Evolutionary conservation across 2,113 vertebrate species (phyloP), one percentile per base, ranked within the genome.

Genomic region (Apodemus sylvaticus): DNA sequence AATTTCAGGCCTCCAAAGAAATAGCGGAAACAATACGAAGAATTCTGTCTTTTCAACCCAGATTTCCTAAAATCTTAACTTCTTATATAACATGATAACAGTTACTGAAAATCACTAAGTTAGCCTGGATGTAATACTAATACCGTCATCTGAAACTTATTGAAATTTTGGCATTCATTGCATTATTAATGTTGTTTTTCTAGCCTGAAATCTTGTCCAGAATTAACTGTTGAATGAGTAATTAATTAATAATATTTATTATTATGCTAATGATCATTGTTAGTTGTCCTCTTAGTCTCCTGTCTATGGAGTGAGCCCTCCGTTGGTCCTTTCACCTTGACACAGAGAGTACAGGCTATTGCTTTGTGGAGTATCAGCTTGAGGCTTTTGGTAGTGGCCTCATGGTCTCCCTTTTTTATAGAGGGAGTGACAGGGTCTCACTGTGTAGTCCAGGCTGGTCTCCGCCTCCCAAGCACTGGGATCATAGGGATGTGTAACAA

Each of bases 51-150:
- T 96, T n/a, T 91, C 86, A 45, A 85, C 55, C 20, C 11, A 64
- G 19, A 51, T 83, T 94, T 96, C 73, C 60, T 93, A 83, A 83
- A 93, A 91, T 87, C 53, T 86, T 89, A 86, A 4, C 29, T 26
- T 91, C 73, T 86, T 93, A 45, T 7, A 4, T 66, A 64, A 83
- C 68, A 79, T 81, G 79, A 62, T 71, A 60, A 60, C 1, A 74
- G 16, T 92, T 76, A 74, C 12, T 26, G n/a, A 51, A 66, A 76
- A 34, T 55, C 58, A 71, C 70, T 51, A 89, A 85, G 55, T 85
- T 90, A 60, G 48, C 29, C 39, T 53, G 31, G 55, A 68, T 60
- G 14, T 77, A 62, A 89, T 86, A 17, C 51, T 55, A 62, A 89
- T 86, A 17, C 51, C 48, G 0, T 95, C 29, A 76, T 45, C n/a